Conservation (phyloP, 2,888 invertebrate species). For the Agonum fuliginosum region DNA sequence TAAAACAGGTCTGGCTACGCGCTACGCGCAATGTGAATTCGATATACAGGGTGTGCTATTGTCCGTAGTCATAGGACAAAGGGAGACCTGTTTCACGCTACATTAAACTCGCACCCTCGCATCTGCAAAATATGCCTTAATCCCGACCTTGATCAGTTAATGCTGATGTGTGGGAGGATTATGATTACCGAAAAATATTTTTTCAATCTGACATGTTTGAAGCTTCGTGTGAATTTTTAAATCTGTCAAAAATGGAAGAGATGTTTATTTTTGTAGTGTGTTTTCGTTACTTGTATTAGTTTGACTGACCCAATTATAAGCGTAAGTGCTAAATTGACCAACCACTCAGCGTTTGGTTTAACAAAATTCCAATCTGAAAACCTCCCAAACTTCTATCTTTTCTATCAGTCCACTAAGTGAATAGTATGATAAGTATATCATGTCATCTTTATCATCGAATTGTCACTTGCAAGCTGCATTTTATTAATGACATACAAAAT, state of each 20-base stretch:
- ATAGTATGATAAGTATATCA: too few relatives aligned
- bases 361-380: too few relatives aligned
- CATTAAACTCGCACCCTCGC: slow-evolving; percentile 44
- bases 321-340: too few relatives aligned
- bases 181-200: slow-evolving; percentile 27
- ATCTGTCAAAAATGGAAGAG: background rate
- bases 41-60: slow-evolving; percentile 7
- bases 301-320: too few relatives aligned
- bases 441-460: too few relatives aligned
- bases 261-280: background rate
- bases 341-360: too few relatives aligned
- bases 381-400: too few relatives aligned
- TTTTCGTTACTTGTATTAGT: too few relatives aligned
- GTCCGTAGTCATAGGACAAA: slow-evolving; percentile 23
- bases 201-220: slow-evolving; percentile 19
- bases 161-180: slow-evolving; percentile 25
- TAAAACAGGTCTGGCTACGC: slow-evolving; percentile 31
- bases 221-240: slow-evolving; percentile 37
- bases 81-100: slow-evolving; percentile 51
- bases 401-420: too few relatives aligned
- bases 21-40: background rate
- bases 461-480: too few relatives aligned
- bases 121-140: slow-evolving; percentile 37
- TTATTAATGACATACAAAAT: too few relatives aligned
- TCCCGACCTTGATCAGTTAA: slow-evolving; percentile 5